Conservation (phyloP, 2,113 vertebrate genomes). For the human (Homo sapiens) region GRCh38 chr16:61810001-61810500, state of each 20-base stretch:
- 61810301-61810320: conserved; percentile 73
- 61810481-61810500: not conserved
- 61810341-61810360: conserved; percentile 77
- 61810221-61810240: conserved; percentile 77
- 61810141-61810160: conserved; percentile 77
- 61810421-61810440: not conserved
- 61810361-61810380: conserved; percentile 34
- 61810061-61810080: conserved; percentile 60
- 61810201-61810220: conserved; percentile 74
- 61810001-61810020: conserved; percentile 28
- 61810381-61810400: conserved; percentile 12
- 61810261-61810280: conserved; percentile 65
- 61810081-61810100: conserved; percentile 55
- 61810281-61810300: conserved; percentile 69
- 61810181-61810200: conserved; percentile 77
- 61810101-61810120: conserved; percentile 70
- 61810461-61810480: not conserved
- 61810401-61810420: conserved; percentile 59
- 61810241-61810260: conserved; percentile 75
- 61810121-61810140: conserved; percentile 73
- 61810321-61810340: conserved; percentile 65
- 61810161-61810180: conserved; percentile 77
- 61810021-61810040: conserved; percentile 52
- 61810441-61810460: not conserved
- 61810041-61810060: conserved; percentile 39